These are phyloP conservation scores for Bedellia somnulentella DNA, from an alignment of 2,888 invertebrate genomes.

Conservation along the genomic window DNA sequence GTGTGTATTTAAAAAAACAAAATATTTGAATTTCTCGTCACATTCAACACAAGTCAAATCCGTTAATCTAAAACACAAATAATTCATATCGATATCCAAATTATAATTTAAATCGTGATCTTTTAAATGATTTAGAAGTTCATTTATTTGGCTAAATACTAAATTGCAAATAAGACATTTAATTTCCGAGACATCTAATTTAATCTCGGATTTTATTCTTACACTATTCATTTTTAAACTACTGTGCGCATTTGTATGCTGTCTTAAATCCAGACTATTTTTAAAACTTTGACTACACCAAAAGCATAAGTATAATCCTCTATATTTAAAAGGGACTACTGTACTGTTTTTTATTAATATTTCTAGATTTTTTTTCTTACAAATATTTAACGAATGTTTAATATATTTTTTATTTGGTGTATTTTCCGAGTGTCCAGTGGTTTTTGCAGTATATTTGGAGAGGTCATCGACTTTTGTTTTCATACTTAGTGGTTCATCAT, in stretches of 20 bases:
- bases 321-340: slow-evolving; percentile 41
- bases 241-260: slow-evolving; percentile 30
- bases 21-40: slow-evolving; percentile 20
- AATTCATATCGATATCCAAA: slow-evolving; percentile 18
- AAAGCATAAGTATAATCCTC: slow-evolving; percentile 38
- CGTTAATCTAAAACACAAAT: slow-evolving; percentile 23
- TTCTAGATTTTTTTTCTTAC: slow-evolving; percentile 31
- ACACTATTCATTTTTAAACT: slow-evolving; percentile 22
- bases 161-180: slow-evolving; percentile 26
- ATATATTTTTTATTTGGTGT: too few species aligned
- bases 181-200: slow-evolving; percentile 36
- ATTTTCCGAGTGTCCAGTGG: too few species aligned
- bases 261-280: slow-evolving; percentile 19
- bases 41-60: slow-evolving; percentile 33
- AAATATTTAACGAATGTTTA: too few species aligned
- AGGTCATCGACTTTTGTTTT: too few species aligned
- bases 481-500: too few species aligned
- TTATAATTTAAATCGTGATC: slow-evolving; percentile 26
- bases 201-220: slow-evolving; percentile 28
- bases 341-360: slow-evolving; percentile 42
- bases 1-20: slow-evolving; percentile 27
- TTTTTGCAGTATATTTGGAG: too few species aligned
- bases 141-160: slow-evolving; percentile 15
- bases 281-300: slow-evolving; percentile 31
- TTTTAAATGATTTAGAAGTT: slow-evolving; percentile 23